These are phyloP conservation scores for Rhamphomyia laevipes DNA, from an alignment of 2,888 invertebrate species.

Conservation along the genomic window DNA sequence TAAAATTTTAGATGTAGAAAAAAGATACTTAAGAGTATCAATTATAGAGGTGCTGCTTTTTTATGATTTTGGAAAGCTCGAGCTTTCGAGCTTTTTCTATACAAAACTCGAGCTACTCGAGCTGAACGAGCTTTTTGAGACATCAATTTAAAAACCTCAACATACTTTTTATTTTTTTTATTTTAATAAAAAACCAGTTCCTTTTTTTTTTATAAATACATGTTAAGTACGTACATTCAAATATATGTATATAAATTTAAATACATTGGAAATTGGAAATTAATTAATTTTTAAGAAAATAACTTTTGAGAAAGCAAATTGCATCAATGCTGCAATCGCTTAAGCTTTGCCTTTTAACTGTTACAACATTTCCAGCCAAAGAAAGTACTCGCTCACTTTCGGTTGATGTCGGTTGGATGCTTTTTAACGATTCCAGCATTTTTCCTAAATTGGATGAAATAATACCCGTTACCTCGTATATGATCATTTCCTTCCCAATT, in stretches of 20 bases:
- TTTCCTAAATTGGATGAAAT: not conserved
- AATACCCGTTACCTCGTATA: not conserved
- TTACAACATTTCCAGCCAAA: not conserved
- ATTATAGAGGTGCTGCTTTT: no score
- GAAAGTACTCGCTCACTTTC: not conserved
- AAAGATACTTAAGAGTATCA: no score
- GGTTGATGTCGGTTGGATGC: not conserved
- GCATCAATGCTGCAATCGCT: not conserved
- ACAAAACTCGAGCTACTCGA: not conserved
- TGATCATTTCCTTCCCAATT: not conserved
- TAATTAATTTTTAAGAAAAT: not conserved
- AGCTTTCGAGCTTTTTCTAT: not conserved
- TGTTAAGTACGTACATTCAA: not conserved
- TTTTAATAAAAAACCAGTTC: not conserved
- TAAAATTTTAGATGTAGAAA: no score
- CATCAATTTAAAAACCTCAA: not conserved
- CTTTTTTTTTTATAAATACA: not conserved
- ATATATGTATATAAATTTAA: not conserved
- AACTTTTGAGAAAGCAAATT: not conserved
- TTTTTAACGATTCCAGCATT: not conserved
- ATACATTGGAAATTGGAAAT: not conserved
- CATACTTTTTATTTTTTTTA: not conserved
- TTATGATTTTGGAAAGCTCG: not conserved
- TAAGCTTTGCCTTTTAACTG: not conserved
- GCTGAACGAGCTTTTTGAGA: not conserved